Conservation (phyloP, 2,888 invertebrate genomes). For the Sinelater perroti region DNA sequence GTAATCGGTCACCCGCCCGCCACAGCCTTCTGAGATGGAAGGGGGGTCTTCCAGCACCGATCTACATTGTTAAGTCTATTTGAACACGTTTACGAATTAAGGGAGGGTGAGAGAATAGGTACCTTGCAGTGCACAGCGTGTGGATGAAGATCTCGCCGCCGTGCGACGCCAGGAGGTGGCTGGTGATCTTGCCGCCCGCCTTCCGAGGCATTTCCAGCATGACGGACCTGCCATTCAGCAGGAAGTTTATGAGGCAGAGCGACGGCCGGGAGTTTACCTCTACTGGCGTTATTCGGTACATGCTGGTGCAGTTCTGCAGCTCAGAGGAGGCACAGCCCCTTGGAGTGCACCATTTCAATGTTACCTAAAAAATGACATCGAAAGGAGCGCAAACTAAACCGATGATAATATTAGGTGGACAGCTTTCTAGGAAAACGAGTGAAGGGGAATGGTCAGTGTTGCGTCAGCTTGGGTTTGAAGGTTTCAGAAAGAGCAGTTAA, state of each 20-base stretch:
- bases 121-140: slow-evolving; percentile 79
- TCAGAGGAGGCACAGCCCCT: slow-evolving; percentile 84
- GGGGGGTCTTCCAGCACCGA: slow-evolving; percentile 94
- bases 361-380: slow-evolving; percentile 66
- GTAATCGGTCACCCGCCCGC: slow-evolving; percentile 94
- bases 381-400: too few relatives aligned
- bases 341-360: slow-evolving; percentile 97
- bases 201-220: slow-evolving; percentile 90
- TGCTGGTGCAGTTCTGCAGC: slow-evolving; percentile 82
- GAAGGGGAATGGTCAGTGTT: not conserved
- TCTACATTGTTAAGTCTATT: slow-evolving; percentile 54
- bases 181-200: slow-evolving; percentile 85
- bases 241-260: slow-evolving; percentile 95
- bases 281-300: slow-evolving; percentile 92
- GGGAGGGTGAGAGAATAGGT: too few relatives aligned
- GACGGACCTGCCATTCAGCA: slow-evolving; percentile 93
- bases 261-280: slow-evolving; percentile 97
- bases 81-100: too few relatives aligned
- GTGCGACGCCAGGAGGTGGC: slow-evolving; percentile 92
- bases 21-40: slow-evolving; percentile 92
- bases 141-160: slow-evolving; percentile 97
- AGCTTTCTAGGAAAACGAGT: too few relatives aligned
- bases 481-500: too few relatives aligned
- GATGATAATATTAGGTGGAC: too few relatives aligned
- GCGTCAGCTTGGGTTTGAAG: not conserved